Evolutionary conservation across 1,140 invertebrate genomes (phyloP), one percentile per base, ranked within the genome.

Genomic region (Solen grandis): DNA sequence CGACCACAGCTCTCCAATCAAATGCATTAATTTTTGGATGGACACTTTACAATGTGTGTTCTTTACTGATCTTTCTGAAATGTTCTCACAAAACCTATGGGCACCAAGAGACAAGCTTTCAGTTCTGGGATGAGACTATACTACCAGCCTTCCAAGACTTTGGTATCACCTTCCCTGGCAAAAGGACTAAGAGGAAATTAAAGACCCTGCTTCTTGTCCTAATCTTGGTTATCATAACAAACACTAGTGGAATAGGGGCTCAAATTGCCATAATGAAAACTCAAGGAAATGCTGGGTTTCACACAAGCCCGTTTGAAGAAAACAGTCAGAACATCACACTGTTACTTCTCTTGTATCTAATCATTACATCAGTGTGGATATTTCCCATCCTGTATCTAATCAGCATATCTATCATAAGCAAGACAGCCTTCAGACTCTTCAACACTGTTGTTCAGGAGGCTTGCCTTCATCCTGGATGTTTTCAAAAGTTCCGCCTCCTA

Each of bases 101-200:
- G 22, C 22, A 70, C 55, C 8, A 5, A 1, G 19, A 70, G 25
- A 25, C 31, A 19, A 29, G 14, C n/a, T 54, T 70, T 31, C 2
- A 70, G 5, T 52, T 19, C 14, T 70, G 66, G 66, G n/a, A 3
- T 27, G 13, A 70, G 0, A 2, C 29, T 54, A 70, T 70, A 22
- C 2, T 31, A 25, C 25, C 50, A 19, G 36, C 29, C 10, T 19
- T 70, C 14, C 13, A 54, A 1, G 5, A 70, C 1, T 50, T 70
- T 33, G 2, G 19, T 10, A 70, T 70, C 16, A 4, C 52, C 8
- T 54, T 25, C 29, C 66, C 66, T 31, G 46, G 3, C 10, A 35
- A 16, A 1, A 70, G 22, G 10, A 70, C 36, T 14, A n/a, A 31
- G 35, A 70, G 33, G 55, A 14, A 31, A 13, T 19, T 25, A 2